Base-by-base conservation (phyloP, 2,888 invertebrate genomes). In the Oxyteleia sp. region DNA sequence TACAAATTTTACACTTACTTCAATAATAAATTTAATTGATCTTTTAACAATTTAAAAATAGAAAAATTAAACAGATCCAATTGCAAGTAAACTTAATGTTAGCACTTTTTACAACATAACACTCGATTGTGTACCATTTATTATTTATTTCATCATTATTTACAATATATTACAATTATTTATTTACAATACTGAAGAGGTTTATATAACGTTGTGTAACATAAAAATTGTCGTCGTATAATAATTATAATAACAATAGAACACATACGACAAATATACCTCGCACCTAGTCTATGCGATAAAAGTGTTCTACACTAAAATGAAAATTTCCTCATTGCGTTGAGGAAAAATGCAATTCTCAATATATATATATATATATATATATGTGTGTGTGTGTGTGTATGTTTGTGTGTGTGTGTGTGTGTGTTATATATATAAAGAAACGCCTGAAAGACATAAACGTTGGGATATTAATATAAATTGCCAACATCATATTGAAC, bases 131-230 rank as follows among this genome's bases (percentile, higher is more conserved):
- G n/a, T 53, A 16, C 29, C n/a, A 51, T 26, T 53, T 55, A 26
- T 68, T 71, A 38, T 76, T 78, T 53, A 63, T 69, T 69, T 13
- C 11, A 23, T 47, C 23, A 16, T 11, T 78, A 78, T 78, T 11
- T 78, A 78, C 69, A 78, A 55, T 78, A 78, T 78, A 69, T 53
- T 78, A 78, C 78, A 78, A 61, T 51, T 13, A 20, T 64, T 64
- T 78, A 55, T 78, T 69, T 78, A 78, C 78, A 78, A 78, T 78
- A 78, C 69, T 78, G 78, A 61, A 69, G 63, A 69, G 69, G 55
- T 35, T 18, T 57, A 45, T 29, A 20, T 63, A 35, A 49, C 55
- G 18, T 55, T 8, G 15, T 32, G 16, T 51, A 51, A 26, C 10
- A 35, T 23, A 26, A 51, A 38, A 47, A 7, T 29, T 32, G 13